phyloP scores from a whole-genome alignment of 2,797 vertebrate species.

The Pangasius larnaudii region DNA sequence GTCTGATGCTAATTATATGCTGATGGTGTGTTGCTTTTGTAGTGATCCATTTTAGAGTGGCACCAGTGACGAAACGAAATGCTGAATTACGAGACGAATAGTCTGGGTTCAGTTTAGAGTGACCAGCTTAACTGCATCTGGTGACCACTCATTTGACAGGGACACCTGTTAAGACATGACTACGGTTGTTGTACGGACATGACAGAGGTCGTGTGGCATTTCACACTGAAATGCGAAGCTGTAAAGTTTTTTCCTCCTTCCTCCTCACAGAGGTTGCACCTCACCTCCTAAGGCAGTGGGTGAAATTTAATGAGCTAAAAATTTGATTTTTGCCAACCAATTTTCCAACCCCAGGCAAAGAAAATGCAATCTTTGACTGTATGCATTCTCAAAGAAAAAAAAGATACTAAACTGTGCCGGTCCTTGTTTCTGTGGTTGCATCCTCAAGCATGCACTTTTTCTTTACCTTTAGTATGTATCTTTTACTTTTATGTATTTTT shows the following conservation, averaged over 20 bases:
- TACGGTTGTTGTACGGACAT: neutral
- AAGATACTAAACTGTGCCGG: neutral
- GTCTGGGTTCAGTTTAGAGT: constrained; percentile 17
- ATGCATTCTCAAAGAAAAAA: neutral
- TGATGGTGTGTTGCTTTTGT: neutral
- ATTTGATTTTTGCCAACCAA: neutral
- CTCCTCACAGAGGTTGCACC: neutral
- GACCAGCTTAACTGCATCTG: neutral
- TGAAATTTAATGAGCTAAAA: neutral
- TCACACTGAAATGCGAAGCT: neutral
- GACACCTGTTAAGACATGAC: constrained; percentile 32
- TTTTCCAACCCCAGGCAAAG: neutral
- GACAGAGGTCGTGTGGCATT: neutral
- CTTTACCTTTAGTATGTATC: neutral
- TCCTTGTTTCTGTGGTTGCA: neutral
- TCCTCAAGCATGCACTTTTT: neutral
- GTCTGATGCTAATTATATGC: neutral
- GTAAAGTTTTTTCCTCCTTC: neutral
- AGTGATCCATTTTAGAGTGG: neutral
- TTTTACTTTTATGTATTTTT: neutral
- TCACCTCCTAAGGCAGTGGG: neutral
- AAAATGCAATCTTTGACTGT: neutral
- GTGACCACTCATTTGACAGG: constrained; percentile 20
- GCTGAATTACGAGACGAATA: neutral
- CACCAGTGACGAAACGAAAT: neutral